These are phyloP conservation scores for Spea hammondii DNA, from an alignment of 2,797 vertebrate genomes.

Conservation along the genomic window DNA sequence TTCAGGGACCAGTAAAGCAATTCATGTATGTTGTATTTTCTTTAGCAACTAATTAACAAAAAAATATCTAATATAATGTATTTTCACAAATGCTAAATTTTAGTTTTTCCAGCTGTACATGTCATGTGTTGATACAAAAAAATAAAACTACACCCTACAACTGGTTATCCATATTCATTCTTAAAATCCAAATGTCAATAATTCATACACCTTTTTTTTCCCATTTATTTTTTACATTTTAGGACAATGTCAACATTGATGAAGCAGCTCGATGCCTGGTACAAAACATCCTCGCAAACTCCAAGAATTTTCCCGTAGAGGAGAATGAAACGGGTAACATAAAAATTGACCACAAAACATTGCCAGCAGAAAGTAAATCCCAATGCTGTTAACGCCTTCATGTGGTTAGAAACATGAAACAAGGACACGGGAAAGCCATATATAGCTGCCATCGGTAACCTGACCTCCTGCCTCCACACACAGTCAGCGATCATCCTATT, in stretches of 20 bases:
- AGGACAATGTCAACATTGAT: constrained; percentile 97
- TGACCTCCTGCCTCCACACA: constrained; percentile 39
- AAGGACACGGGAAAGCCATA: constrained; percentile 27
- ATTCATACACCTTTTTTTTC: neutral
- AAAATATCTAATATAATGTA: too few relatives aligned
- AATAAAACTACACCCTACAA: too few relatives aligned
- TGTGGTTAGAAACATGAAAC: neutral
- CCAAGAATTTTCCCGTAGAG: constrained; percentile 83
- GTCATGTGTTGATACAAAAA: too few relatives aligned
- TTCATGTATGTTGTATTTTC: too few relatives aligned
- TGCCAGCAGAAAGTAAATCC: constrained; percentile 83
- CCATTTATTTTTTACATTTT: constrained; percentile 25
- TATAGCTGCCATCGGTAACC: constrained; percentile 46
- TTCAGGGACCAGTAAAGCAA: too few relatives aligned
- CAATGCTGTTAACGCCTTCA: constrained; percentile 81
- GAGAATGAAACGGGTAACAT: constrained; percentile 83
- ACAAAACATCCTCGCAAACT: constrained; percentile 87
- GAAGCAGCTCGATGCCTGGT: constrained; percentile 94
- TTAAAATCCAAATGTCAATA: too few relatives aligned
- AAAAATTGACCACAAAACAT: constrained; percentile 80
- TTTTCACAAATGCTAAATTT: too few relatives aligned
- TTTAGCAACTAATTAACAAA: too few relatives aligned
- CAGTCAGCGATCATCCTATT: constrained; percentile 50
- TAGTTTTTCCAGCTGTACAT: too few relatives aligned
- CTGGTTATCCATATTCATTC: too few relatives aligned